These are phyloP conservation scores for Lucilia sericata DNA, from an alignment of 1,140 invertebrate genomes.

Conservation along the genomic window DNA sequence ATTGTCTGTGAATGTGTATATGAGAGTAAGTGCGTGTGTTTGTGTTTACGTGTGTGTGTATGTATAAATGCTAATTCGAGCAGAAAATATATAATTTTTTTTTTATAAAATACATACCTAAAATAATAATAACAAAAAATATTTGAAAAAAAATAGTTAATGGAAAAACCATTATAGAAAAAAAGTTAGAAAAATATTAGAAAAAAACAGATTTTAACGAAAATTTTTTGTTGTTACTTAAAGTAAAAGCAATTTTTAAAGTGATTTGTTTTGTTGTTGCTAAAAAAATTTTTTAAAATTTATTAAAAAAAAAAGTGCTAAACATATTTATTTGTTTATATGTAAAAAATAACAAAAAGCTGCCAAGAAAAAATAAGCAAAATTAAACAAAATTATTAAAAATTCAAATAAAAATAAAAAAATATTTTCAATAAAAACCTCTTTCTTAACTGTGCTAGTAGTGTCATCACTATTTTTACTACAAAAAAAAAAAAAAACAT, in stretches of 20 bases:
- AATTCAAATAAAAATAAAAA: neutral
- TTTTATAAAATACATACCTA: too few species aligned
- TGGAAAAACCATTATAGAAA: neutral
- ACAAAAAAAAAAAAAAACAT: neutral
- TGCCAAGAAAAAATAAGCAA: too few species aligned
- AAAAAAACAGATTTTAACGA: neutral
- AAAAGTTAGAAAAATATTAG: neutral
- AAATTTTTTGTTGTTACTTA: neutral
- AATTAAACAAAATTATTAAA: neutral
- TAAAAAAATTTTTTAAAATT: neutral
- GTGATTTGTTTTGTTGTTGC: neutral
- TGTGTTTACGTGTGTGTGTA: neutral
- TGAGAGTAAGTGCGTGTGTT: neutral
- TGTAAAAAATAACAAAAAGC: neutral
- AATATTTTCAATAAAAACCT: neutral
- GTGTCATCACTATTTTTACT: neutral
- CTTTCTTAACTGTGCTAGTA: neutral
- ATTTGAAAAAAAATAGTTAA: neutral
- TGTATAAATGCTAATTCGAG: neutral
- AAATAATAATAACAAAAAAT: neutral
- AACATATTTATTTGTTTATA: neutral
- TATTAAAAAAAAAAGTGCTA: neutral
- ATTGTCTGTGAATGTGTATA: neutral
- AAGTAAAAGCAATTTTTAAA: neutral
- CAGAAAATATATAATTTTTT: neutral